Conservation (phyloP, 2,113 vertebrate genomes). For the Oxygymnocypris stewartii region DNA sequence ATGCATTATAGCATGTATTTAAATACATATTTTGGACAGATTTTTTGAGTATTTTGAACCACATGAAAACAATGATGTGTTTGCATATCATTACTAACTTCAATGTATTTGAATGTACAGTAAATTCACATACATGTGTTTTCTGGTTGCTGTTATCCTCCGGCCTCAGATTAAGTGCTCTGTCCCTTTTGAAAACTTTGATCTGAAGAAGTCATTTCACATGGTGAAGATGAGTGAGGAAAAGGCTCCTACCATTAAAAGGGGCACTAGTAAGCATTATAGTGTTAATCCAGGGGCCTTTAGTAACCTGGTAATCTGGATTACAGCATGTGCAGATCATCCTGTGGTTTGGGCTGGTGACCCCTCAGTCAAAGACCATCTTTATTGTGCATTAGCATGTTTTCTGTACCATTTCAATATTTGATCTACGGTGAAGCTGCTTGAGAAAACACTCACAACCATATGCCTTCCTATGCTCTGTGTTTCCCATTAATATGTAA, state of each 20-base stretch:
- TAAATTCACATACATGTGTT: not conserved
- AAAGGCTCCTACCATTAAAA: constrained; percentile 63
- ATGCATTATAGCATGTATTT: too few species aligned
- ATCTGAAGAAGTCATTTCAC: constrained; percentile 17
- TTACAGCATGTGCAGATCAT: constrained; percentile 64
- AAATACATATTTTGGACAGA: too few species aligned
- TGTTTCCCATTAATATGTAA: constrained; percentile 41
- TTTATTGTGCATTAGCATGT: constrained; percentile 7
- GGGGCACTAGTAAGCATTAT: constrained; percentile 72
- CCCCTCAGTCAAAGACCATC: constrained; percentile 7
- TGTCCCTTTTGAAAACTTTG: not conserved
- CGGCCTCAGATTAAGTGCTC: not conserved
- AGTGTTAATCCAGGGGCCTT: constrained; percentile 65
- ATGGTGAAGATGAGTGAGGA: constrained; percentile 29
- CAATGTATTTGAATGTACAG: not conserved
- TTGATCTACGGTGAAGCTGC: not conserved
- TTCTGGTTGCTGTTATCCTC: not conserved
- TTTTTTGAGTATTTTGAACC: not conserved
- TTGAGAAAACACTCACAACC: not conserved
- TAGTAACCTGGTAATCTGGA: constrained; percentile 68
- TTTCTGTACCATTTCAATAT: not conserved
- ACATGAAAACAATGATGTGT: not conserved
- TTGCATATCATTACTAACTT: not conserved
- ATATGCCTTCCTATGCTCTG: not conserved
- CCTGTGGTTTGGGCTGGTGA: constrained; percentile 52